These are phyloP conservation scores for Mactromeris polynyma DNA, from an alignment of 2,888 invertebrate species.

Conservation along the genomic window DNA sequence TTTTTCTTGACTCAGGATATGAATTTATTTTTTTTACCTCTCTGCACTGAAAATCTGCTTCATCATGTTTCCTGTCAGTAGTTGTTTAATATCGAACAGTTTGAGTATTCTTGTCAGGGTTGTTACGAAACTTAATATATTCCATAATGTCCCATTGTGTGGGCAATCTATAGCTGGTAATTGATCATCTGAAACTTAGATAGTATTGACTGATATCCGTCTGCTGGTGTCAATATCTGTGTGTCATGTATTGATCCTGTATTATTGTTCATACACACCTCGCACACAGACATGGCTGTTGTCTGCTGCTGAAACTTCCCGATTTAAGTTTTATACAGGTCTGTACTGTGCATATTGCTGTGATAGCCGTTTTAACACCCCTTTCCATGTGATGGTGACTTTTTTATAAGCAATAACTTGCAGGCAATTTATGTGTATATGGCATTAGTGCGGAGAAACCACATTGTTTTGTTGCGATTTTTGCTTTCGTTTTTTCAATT, in stretches of 20 bases:
- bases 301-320: too few relatives aligned
- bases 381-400: too few relatives aligned
- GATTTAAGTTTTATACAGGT: too few relatives aligned
- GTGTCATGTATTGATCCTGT: conserved; percentile 29
- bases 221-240: conserved; percentile 38
- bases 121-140: neutral
- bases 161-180: conserved; percentile 31
- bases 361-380: too few relatives aligned
- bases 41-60: neutral
- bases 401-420: too few relatives aligned
- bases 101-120: neutral
- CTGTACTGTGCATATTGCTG: too few relatives aligned
- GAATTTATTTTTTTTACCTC: neutral
- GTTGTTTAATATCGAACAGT: neutral
- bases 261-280: conserved; percentile 13
- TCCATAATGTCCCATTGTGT: conserved; percentile 8
- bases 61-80: neutral
- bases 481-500: too few relatives aligned
- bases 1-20: neutral
- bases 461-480: too few relatives aligned
- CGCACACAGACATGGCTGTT: neutral
- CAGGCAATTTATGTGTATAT: too few relatives aligned
- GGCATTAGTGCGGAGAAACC: too few relatives aligned
- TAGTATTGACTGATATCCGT: conserved; percentile 40
- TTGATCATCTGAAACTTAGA: conserved; percentile 28